phyloP scores from a whole-genome alignment of 2,888 invertebrate species.

The Colostygia pectinataria region DNA sequence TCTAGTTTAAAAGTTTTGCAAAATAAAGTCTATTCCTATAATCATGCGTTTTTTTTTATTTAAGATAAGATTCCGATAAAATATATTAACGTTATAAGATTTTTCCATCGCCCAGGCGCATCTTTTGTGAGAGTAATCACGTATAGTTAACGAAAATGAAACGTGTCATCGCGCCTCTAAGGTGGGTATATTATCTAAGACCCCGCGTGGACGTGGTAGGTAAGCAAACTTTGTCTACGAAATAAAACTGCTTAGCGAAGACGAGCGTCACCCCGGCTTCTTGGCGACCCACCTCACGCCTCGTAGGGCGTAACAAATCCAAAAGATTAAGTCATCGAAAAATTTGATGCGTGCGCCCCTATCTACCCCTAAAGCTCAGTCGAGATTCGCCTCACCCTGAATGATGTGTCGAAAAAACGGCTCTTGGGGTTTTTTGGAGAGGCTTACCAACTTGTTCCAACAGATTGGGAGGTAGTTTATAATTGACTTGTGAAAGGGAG shows the following conservation, averaged over 20 bases:
- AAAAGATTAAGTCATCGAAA: slow-evolving; percentile 60
- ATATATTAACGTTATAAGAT: too few relatives aligned
- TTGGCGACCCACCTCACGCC: slow-evolving; percentile 41
- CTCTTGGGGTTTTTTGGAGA: slow-evolving; percentile 26
- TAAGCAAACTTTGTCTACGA: slow-evolving; percentile 6
- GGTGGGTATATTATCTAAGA: neutral
- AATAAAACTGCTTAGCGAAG: slow-evolving; percentile 14
- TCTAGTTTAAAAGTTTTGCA: too few relatives aligned
- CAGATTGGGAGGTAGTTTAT: slow-evolving; percentile 32
- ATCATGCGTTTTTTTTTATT: too few relatives aligned
- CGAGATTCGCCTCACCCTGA: slow-evolving; percentile 30
- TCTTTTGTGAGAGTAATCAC: too few relatives aligned
- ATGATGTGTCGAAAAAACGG: slow-evolving; percentile 37
- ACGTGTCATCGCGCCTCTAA: too few relatives aligned
- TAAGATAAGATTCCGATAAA: too few relatives aligned
- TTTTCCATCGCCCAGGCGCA: too few relatives aligned
- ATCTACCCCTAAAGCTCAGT: slow-evolving; percentile 55
- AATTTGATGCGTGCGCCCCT: slow-evolving; percentile 67
- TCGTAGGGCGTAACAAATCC: slow-evolving; percentile 45
- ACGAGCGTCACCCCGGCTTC: slow-evolving; percentile 17
- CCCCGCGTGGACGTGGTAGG: neutral
- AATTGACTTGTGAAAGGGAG: slow-evolving; percentile 27
- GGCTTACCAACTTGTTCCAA: slow-evolving; percentile 27
- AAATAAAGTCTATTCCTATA: too few relatives aligned
- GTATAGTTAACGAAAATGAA: too few relatives aligned